Conservation (phyloP, 2,797 vertebrate species). For the Chelmon rostratus region DNA sequence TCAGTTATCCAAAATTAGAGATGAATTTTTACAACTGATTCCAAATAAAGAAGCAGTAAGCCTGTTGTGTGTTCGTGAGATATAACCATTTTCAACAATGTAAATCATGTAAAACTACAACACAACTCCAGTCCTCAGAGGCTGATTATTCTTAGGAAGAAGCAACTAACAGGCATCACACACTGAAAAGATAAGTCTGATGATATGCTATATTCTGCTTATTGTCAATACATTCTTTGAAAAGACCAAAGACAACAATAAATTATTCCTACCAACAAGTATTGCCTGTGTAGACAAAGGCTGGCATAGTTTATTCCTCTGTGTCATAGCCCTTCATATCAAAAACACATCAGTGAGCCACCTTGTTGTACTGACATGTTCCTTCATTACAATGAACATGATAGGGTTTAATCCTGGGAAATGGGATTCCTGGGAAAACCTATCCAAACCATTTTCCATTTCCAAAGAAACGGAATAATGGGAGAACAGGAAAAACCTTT, state of each 20-base stretch:
- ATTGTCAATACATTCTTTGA: background rate
- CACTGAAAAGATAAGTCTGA: background rate
- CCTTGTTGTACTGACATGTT: background rate
- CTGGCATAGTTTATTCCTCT: background rate
- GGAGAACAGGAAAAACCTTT: too few relatives aligned
- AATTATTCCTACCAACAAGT: background rate
- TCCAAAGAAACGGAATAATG: too few relatives aligned
- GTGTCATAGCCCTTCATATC: background rate
- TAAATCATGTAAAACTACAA: conserved; percentile 33
- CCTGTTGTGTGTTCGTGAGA: background rate
- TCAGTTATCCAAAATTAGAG: conserved; percentile 11
- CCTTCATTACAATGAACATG: background rate
- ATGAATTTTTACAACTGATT: conserved; percentile 5
- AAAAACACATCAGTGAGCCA: background rate
- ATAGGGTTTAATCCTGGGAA: too few relatives aligned
- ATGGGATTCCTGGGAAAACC: too few relatives aligned
- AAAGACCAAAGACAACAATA: background rate
- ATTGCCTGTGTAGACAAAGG: background rate
- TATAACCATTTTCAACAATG: conserved; percentile 31
- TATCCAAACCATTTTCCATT: too few relatives aligned
- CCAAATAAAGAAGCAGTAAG: conserved; percentile 2
- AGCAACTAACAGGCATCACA: background rate
- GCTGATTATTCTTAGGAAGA: background rate
- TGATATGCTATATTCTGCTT: background rate
- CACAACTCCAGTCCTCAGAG: background rate